phyloP scores from a whole-genome alignment of 2,888 invertebrate genomes.

The Eucera pruinosa region DNA sequence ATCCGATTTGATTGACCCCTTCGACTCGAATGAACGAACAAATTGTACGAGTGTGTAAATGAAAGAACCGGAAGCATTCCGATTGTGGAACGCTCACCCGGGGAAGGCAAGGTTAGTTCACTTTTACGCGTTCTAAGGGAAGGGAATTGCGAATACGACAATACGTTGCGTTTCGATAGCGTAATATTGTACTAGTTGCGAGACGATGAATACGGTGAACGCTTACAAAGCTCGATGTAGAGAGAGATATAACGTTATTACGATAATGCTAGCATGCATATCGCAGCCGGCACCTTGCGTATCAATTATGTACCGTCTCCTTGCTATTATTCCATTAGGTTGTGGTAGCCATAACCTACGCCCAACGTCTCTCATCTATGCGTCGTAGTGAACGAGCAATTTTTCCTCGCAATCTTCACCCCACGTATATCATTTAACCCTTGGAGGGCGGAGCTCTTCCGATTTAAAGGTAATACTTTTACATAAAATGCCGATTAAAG shows the following conservation, averaged over 20 bases:
- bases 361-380: constrained; percentile 10
- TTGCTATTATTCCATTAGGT: background rate
- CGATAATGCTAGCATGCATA: constrained; percentile 13
- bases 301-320: background rate
- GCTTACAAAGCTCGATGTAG: background rate
- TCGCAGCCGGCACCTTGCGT: background rate
- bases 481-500: no score
- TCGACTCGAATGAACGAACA: background rate
- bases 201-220: background rate
- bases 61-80: background rate
- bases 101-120: constrained; percentile 7
- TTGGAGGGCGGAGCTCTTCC: no score
- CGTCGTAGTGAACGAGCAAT: constrained; percentile 5
- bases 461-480: no score
- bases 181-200: background rate
- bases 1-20: constrained; percentile 7
- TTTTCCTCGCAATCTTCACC: background rate
- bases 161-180: background rate
- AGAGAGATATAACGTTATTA: constrained; percentile 8
- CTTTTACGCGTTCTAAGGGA: background rate
- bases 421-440: background rate
- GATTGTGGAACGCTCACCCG: no score
- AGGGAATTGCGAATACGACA: no score
- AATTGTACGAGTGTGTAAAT: constrained; percentile 23
- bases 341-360: constrained; percentile 32